These are phyloP conservation scores for Sebastes taczanowskii DNA, from an alignment of 2,797 vertebrate genomes.

Conservation along the genomic window DNA sequence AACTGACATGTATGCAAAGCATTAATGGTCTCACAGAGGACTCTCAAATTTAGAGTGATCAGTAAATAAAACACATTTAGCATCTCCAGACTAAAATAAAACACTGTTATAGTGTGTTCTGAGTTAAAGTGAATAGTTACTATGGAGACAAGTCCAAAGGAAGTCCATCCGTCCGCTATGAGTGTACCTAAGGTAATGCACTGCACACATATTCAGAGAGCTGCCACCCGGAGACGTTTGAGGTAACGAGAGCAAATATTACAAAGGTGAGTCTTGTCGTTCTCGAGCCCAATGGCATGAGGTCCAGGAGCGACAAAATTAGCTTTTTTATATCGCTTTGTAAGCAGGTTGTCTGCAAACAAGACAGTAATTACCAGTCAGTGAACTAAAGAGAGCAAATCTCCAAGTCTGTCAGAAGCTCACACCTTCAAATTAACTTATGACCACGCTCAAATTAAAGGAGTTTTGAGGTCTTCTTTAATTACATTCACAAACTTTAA, in stretches of 20 bases:
- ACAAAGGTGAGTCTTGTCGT: slow-evolving; percentile 51
- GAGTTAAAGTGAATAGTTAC: background rate
- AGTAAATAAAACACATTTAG: background rate
- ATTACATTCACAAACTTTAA: background rate
- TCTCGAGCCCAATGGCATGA: slow-evolving; percentile 59
- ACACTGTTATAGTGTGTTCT: background rate
- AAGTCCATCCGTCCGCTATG: slow-evolving; percentile 3
- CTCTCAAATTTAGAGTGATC: background rate
- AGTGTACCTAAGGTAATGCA: slow-evolving; percentile 36
- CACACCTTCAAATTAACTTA: background rate
- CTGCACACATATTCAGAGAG: slow-evolving; percentile 43
- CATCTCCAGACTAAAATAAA: background rate
- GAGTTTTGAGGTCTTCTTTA: background rate
- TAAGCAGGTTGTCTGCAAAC: slow-evolving; percentile 73
- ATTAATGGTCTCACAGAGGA: slow-evolving; percentile 25
- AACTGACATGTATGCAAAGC: slow-evolving; percentile 29
- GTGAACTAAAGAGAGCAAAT: background rate
- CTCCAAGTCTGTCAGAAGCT: background rate
- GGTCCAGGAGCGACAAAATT: slow-evolving; percentile 68
- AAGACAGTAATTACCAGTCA: slow-evolving; percentile 41
- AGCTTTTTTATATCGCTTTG: slow-evolving; percentile 67
- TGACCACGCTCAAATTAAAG: background rate
- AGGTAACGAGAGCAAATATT: slow-evolving; percentile 55
- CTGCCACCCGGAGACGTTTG: slow-evolving; percentile 30
- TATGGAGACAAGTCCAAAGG: background rate